Conservation (phyloP, 1,140 invertebrate genomes). For the Berghia stephanieae region DNA sequence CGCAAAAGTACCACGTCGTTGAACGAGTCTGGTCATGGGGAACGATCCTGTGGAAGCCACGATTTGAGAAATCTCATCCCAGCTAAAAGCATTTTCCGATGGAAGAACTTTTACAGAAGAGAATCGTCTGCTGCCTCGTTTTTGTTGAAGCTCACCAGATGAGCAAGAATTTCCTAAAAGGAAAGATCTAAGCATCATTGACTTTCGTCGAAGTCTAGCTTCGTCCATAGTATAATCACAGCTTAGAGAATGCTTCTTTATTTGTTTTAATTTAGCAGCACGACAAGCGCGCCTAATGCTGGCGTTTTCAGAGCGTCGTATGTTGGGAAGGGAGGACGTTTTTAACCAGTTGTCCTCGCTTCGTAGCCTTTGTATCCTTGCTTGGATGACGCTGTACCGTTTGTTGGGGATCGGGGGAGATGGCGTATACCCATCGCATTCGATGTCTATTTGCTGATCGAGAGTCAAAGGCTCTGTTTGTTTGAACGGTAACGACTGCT, state of each 20-base stretch:
- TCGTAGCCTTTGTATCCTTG: conserved; percentile 25
- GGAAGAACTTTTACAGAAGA: conserved; percentile 25
- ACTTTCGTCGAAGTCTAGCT: conserved; percentile 24
- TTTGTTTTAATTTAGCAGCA: neutral
- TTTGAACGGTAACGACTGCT: conserved; percentile 29
- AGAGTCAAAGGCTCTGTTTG: conserved; percentile 29
- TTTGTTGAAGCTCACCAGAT: conserved; percentile 11
- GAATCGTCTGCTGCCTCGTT: conserved; percentile 22
- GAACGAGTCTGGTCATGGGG: conserved; percentile 23
- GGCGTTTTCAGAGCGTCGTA: conserved; percentile 32
- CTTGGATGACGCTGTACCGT: conserved; percentile 36
- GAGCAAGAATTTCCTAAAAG: conserved; percentile 25
- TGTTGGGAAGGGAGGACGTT: conserved; percentile 57
- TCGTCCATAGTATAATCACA: conserved; percentile 34
- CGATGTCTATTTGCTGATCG: conserved; percentile 34
- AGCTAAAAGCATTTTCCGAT: neutral
- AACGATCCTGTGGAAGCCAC: neutral
- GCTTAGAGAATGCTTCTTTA: conserved; percentile 4
- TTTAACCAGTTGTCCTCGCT: conserved; percentile 49
- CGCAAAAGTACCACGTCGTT: conserved; percentile 25
- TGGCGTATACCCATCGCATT: conserved; percentile 28
- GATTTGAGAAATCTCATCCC: neutral
- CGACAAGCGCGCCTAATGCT: conserved; percentile 15
- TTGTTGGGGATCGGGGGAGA: conserved; percentile 25
- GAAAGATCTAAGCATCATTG: conserved; percentile 27